Conservation (phyloP, 2,888 invertebrate species). For the Rotaria magnacalcarata region DNA sequence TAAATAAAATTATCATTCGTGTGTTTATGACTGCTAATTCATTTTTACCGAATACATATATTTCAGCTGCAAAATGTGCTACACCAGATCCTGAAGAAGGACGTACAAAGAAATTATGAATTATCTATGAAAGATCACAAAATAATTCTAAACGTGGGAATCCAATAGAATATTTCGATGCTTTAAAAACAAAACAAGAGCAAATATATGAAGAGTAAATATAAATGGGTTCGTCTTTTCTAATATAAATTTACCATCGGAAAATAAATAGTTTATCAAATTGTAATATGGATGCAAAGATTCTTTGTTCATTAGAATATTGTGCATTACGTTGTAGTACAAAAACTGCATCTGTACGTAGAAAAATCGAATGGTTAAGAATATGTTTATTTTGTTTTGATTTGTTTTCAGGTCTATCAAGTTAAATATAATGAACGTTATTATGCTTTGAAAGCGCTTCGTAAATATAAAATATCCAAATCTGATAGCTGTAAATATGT, state of each 20-base stretch:
- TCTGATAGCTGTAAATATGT: not conserved
- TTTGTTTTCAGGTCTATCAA: not conserved
- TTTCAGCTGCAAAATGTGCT: too few relatives aligned
- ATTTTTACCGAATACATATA: not conserved
- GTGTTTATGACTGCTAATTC: not conserved
- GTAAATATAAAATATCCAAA: conserved; percentile 1
- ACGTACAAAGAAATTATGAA: not conserved
- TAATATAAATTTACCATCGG: not conserved
- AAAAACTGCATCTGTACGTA: not conserved
- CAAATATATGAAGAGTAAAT: not conserved
- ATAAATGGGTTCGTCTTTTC: not conserved
- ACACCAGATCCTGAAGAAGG: not conserved
- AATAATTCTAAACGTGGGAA: not conserved
- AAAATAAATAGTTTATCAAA: not conserved
- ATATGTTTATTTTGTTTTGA: not conserved
- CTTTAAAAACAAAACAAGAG: not conserved
- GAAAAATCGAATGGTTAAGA: not conserved
- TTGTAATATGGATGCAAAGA: not conserved
- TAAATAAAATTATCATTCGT: not conserved
- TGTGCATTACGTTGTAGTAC: not conserved
- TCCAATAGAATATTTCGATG: not conserved
- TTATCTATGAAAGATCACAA: not conserved
- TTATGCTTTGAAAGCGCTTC: conserved; percentile 10
- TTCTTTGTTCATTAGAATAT: not conserved
- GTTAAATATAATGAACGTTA: not conserved